Evolutionary conservation across 2,888 invertebrate species (phyloP).

Genomic region (Eudasyphora cyanicolor): DNA sequence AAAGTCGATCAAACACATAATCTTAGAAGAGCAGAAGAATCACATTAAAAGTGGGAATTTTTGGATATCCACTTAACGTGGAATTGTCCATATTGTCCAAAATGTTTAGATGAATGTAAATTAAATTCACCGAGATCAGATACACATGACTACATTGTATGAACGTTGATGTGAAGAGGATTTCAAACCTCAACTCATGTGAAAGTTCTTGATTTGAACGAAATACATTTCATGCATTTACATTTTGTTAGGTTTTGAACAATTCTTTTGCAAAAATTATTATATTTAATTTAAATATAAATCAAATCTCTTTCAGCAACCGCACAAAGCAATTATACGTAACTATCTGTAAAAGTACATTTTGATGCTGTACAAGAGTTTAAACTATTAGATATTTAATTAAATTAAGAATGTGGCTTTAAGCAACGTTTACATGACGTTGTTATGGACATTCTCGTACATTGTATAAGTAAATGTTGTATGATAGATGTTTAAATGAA

Average conservation of each 20-base stretch:
- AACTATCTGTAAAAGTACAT: background rate
- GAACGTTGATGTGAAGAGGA: too few relatives aligned
- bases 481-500: too few relatives aligned
- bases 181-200: background rate
- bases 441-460: too few relatives aligned
- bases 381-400: background rate
- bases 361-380: background rate
- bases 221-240: background rate
- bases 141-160: too few relatives aligned
- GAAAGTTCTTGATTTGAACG: conserved; percentile 1
- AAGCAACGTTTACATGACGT: background rate
- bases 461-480: too few relatives aligned
- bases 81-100: too few relatives aligned
- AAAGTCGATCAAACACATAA: too few relatives aligned
- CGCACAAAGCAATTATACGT: background rate
- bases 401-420: background rate
- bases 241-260: background rate
- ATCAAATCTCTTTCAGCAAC: background rate
- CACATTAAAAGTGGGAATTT: too few relatives aligned
- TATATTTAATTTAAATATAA: background rate
- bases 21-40: too few relatives aligned
- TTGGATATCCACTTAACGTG: too few relatives aligned
- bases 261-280: background rate
- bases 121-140: too few relatives aligned
- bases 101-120: too few relatives aligned